Base-by-base conservation (phyloP, 2,797 vertebrate species). In the Artibeus jamaicensis region DNA sequence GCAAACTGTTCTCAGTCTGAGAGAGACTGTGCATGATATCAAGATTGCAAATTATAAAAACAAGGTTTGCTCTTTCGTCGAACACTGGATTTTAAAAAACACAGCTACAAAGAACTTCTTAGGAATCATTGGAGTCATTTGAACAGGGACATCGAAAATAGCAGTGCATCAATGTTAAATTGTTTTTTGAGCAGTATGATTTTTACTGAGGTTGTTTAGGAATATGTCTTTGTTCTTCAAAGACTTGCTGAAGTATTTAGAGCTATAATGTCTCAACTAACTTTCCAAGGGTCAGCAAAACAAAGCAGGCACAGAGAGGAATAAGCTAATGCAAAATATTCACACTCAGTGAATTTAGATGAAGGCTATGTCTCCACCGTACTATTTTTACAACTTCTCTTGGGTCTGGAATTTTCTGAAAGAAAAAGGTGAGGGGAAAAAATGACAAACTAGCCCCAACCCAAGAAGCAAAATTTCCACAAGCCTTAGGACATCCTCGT, bases 1-100 rank as follows among this genome's bases (percentile, higher is more conserved):
- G 93, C 79, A 95, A 96, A 96, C 67, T 77, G 21, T 70, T 46
- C 44, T 67, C 32, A 9, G 77, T n/a, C 70, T 39, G 73, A 79
- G 76, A 76, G 50, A 76, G 44, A 93, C 70, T 7, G 44, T 21
- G 48, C 12, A 8, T 32, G 39, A 26, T 50, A 79, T 42, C 48
- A 42, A 53, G 74, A 48, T 68, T 16, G 53, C 55, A 70, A 50
- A 68, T n/a, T 46, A 26, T 39, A 76, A 87, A 93, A 85, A 50
- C 85, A 48, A 74, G 6, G 29, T 76, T 10, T 94, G 62, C 57
- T 87, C 70, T 92, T 65, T 92, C 32, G 53, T 2, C n/a, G 9
- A 53, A 65, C 12, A 22, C 14, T 55, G 42, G 71, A 6, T 84
- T 76, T 77, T 37, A 39, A 78, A 82, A 8, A 57, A 68, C 2